phyloP scores from a whole-genome alignment of 2,888 invertebrate species.

The Acronicta alni region DNA sequence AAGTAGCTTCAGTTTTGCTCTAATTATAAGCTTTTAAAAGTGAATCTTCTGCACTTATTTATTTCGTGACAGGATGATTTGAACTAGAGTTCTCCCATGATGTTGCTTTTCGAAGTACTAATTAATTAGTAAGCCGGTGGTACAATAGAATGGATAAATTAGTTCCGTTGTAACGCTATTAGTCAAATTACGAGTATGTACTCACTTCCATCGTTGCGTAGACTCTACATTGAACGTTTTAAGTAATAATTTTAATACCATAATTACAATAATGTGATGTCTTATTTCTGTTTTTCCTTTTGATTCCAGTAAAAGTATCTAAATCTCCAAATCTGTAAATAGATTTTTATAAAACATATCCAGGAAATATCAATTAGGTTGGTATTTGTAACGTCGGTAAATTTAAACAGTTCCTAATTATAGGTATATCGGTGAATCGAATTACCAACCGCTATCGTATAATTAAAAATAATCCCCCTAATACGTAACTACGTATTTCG shows the following conservation, averaged over 20 bases:
- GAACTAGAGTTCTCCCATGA: slow-evolving; percentile 42
- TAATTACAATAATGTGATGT: no score
- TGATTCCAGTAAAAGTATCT: neutral
- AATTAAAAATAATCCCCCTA: slow-evolving; percentile 42
- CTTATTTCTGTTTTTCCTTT: neutral
- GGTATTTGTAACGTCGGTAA: neutral
- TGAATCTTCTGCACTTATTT: slow-evolving; percentile 16
- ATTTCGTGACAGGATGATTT: neutral
- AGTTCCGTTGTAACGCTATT: slow-evolving; percentile 9
- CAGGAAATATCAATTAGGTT: slow-evolving; percentile 23
- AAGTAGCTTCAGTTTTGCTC: neutral
- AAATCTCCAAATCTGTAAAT: no score
- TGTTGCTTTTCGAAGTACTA: slow-evolving; percentile 32
- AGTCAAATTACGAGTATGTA: slow-evolving; percentile 13
- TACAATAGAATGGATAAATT: slow-evolving; percentile 14
- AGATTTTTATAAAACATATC: slow-evolving; percentile 4
- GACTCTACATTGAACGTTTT: neutral
- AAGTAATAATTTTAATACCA: neutral
- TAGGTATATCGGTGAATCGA: slow-evolving; percentile 23
- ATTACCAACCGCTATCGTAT: slow-evolving; percentile 35
- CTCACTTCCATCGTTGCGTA: slow-evolving; percentile 1
- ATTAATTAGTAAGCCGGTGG: slow-evolving; percentile 21
- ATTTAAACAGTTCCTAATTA: slow-evolving; percentile 9
- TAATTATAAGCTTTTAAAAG: neutral
- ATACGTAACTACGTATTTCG: slow-evolving; percentile 33